A percentile compares a stretch with the other conserved stretches of the same genome.
Conservation (phyloP, 2,113 vertebrate species). For the Corythornis vintsioides region DNA sequence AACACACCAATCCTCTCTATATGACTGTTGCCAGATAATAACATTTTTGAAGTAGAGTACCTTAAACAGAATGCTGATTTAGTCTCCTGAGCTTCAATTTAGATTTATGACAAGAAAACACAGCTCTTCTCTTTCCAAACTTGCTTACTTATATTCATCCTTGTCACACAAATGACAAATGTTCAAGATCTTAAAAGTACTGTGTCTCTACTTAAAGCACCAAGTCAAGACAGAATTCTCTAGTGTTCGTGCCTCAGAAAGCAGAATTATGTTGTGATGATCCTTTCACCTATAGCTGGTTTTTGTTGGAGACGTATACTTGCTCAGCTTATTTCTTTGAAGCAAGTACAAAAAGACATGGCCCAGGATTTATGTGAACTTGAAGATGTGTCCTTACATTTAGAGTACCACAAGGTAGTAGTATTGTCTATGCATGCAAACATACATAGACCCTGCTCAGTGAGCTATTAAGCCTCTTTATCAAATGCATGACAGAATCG, state of each 20-base stretch:
- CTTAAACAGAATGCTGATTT: not conserved
- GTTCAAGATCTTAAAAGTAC: not conserved
- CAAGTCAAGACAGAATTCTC: not conserved
- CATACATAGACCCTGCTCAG: not conserved
- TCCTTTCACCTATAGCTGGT: not conserved
- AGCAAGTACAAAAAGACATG: not conserved
- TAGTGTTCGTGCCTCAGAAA: not conserved
- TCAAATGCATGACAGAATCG: not conserved
- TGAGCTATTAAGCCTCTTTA: not conserved
- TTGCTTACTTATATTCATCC: not conserved
- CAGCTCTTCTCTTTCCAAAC: not conserved
- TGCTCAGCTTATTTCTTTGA: not conserved
- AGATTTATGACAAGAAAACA: conserved; percentile 2
- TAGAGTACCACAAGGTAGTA: not conserved
- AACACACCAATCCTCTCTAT: not conserved
- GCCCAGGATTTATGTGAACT: not conserved
- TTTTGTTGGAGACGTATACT: not conserved
- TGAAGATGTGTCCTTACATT: not conserved
- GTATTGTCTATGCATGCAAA: not conserved
- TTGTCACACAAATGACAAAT: not conserved
- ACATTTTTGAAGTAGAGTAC: not conserved
- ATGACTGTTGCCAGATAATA: not conserved
- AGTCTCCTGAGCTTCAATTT: not conserved
- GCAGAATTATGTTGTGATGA: not conserved
- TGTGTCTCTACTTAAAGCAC: not conserved